These are phyloP conservation scores for Brachypalpus laphriformis DNA, from an alignment of 2,888 invertebrate species.

Conservation along the genomic window DNA sequence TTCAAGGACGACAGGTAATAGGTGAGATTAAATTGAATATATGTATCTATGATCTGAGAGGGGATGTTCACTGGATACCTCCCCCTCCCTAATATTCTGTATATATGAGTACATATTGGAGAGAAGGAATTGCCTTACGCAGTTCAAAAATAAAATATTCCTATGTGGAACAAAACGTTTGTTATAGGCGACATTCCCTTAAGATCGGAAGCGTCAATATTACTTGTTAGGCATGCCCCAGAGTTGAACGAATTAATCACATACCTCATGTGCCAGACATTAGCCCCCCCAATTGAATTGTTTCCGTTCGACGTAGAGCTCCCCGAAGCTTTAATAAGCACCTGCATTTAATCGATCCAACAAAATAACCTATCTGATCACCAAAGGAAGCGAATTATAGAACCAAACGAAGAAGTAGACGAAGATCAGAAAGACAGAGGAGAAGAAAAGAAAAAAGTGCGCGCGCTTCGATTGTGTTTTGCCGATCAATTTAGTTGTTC, in stretches of 20 bases:
- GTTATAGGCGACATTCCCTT: neutral
- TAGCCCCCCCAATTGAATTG: conserved; percentile 28
- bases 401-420: neutral
- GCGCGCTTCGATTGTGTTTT: conserved; percentile 78
- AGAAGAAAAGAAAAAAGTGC: conserved; percentile 46
- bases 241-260: conserved; percentile 42
- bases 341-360: conserved; percentile 28
- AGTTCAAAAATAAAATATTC: too few relatives aligned
- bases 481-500: conserved; percentile 82
- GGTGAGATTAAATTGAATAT: too few relatives aligned
- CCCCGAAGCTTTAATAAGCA: conserved; percentile 58
- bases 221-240: conserved; percentile 17
- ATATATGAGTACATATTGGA: too few relatives aligned
- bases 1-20: too few relatives aligned
- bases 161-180: too few relatives aligned
- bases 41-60: too few relatives aligned
- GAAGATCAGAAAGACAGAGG: conserved; percentile 51
- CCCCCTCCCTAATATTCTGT: too few relatives aligned
- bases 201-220: conserved; percentile 39
- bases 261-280: conserved; percentile 33
- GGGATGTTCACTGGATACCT: too few relatives aligned
- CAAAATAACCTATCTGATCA: conserved; percentile 40
- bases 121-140: too few relatives aligned
- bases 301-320: conserved; percentile 40
- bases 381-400: neutral